These are phyloP conservation scores for Campylorhamphus procurvoides DNA, from an alignment of 2,113 vertebrate species.

Conservation along the genomic window DNA sequence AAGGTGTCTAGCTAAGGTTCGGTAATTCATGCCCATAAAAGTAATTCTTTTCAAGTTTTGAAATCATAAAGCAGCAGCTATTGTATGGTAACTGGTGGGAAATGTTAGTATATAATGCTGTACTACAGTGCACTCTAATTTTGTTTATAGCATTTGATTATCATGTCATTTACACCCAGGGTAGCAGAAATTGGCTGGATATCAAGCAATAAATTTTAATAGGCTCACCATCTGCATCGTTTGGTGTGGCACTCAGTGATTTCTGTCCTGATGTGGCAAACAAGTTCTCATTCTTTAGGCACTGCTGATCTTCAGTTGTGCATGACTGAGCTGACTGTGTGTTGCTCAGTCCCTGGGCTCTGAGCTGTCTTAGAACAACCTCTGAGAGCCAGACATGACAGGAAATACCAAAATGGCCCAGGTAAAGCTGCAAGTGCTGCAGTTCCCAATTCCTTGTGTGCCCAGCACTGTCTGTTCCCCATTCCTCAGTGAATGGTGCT, in stretches of 20 bases:
- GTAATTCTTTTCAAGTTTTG: neutral
- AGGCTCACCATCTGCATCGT: constrained; percentile 44
- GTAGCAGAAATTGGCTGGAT: constrained; percentile 7
- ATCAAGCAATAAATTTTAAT: constrained; percentile 11
- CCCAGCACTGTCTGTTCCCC: neutral
- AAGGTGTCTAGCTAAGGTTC: neutral
- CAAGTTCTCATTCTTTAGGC: constrained; percentile 1
- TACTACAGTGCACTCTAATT: neutral
- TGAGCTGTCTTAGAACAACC: neutral
- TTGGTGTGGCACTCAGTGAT: neutral
- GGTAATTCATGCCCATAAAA: neutral
- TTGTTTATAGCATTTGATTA: constrained; percentile 43
- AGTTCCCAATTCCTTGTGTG: neutral
- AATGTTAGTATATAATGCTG: neutral
- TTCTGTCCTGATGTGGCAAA: constrained; percentile 35
- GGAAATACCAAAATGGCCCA: neutral
- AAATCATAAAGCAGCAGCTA: neutral
- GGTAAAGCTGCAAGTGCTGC: neutral
- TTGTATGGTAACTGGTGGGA: neutral
- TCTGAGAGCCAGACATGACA: neutral
- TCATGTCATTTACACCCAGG: constrained; percentile 24
- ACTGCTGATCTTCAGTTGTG: neutral
- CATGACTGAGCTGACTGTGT: neutral
- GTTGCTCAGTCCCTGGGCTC: neutral
- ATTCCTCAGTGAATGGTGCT: neutral